phyloP scores from a whole-genome alignment of 2,113 vertebrate genomes.

The Spheniscus mendiculus region DNA sequence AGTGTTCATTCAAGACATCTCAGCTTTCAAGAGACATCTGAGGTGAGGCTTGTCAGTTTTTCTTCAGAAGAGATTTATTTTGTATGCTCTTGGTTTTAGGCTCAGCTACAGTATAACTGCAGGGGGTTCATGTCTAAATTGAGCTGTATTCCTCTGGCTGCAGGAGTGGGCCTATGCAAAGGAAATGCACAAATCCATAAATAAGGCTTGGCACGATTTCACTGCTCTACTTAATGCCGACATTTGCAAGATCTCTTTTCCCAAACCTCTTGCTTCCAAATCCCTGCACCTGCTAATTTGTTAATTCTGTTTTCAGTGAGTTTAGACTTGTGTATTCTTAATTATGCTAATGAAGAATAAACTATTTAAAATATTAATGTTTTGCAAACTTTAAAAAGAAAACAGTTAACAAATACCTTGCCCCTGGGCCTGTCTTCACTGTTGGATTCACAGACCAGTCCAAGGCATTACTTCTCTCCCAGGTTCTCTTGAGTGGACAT shows the following conservation, averaged over 20 bases:
- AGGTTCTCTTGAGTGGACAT: not conserved
- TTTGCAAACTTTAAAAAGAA: slow-evolving; percentile 19
- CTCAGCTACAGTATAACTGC: not conserved
- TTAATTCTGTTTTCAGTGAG: slow-evolving; percentile 71
- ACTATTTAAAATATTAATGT: slow-evolving; percentile 56
- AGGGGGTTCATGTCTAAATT: slow-evolving; percentile 17
- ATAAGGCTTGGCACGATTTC: slow-evolving; percentile 39
- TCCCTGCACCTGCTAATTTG: slow-evolving; percentile 65
- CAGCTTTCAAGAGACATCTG: not conserved
- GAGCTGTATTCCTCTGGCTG: not conserved
- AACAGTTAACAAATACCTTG: not conserved
- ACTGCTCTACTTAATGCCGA: slow-evolving; percentile 35
- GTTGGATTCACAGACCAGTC: not conserved
- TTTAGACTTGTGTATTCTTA: slow-evolving; percentile 59
- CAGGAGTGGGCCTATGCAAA: not conserved
- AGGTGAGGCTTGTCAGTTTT: not conserved
- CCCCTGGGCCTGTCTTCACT: not conserved
- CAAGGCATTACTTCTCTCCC: not conserved
- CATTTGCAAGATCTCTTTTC: slow-evolving; percentile 50
- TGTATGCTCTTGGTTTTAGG: not conserved
- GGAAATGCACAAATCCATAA: slow-evolving; percentile 20
- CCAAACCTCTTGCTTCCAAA: slow-evolving; percentile 50
- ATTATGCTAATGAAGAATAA: slow-evolving; percentile 64
- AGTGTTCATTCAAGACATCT: not conserved
- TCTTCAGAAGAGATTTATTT: not conserved